Evolutionary conservation across 2,888 invertebrate genomes (phyloP).

Genomic region (Drosophila affinis): DNA sequence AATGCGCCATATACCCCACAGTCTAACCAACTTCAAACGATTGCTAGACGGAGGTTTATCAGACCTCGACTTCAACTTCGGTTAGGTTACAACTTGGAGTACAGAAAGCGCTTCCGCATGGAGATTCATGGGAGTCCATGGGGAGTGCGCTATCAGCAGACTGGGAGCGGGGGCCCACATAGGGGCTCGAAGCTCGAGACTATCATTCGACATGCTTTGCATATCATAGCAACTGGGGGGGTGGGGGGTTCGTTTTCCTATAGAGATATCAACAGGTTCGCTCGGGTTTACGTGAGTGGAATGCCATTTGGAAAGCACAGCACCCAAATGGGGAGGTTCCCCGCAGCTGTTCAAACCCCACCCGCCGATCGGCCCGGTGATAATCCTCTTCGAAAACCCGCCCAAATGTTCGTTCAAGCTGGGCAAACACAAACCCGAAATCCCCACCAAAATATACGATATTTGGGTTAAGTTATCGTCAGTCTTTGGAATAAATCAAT

Average conservation of each 20-base stretch:
- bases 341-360: slow-evolving; percentile 74
- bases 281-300: slow-evolving; percentile 68
- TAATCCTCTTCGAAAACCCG: slow-evolving; percentile 61
- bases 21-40: slow-evolving; percentile 21
- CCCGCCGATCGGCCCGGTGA: slow-evolving; percentile 23
- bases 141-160: slow-evolving; percentile 23
- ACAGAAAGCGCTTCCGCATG: slow-evolving; percentile 30
- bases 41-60: neutral
- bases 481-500: slow-evolving; percentile 47
- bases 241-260: neutral
- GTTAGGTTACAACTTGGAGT: neutral
- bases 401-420: slow-evolving; percentile 62
- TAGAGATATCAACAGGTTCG: slow-evolving; percentile 63
- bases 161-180: neutral
- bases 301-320: slow-evolving; percentile 53
- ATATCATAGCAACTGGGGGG: slow-evolving; percentile 26
- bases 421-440: slow-evolving; percentile 20
- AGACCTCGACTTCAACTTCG: neutral
- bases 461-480: slow-evolving; percentile 35
- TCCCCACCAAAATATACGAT: slow-evolving; percentile 37
- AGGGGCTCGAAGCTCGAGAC: slow-evolving; percentile 19
- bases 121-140: neutral
- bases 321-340: slow-evolving; percentile 38
- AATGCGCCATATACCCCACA: neutral
- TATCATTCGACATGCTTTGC: slow-evolving; percentile 43